Conservation (phyloP, 2,797 vertebrate species). For the Enoplosus armatus region DNA sequence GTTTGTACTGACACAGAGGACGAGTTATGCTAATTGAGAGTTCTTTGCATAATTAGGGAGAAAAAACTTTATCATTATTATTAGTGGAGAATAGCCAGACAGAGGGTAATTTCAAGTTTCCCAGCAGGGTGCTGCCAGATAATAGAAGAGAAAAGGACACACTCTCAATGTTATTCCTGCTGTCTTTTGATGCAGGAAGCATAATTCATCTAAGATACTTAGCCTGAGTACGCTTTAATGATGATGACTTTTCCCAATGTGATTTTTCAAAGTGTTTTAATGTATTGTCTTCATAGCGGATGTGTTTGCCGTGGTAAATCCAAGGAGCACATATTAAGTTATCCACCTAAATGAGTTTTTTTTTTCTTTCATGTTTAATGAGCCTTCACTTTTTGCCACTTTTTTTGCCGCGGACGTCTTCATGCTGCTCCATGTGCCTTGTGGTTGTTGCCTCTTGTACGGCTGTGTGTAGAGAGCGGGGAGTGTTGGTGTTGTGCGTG, state of each 20-base stretch:
- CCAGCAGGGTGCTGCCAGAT: conserved; percentile 84
- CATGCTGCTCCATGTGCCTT: conserved; percentile 7
- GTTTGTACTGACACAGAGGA: conserved; percentile 88
- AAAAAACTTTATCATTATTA: conserved; percentile 86
- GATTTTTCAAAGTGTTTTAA: conserved; percentile 85
- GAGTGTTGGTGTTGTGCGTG: conserved; percentile 19
- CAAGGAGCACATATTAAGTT: conserved; percentile 71
- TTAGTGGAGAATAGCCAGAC: conserved; percentile 86
- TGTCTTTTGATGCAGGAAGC: conserved; percentile 79
- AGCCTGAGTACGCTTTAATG: conserved; percentile 84
- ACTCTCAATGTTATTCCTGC: conserved; percentile 84
- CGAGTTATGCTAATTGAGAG: conserved; percentile 89
- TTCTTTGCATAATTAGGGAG: conserved; percentile 88
- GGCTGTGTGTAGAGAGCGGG: conserved; percentile 3
- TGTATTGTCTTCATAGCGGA: conserved; percentile 81
- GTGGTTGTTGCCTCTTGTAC: conserved; percentile 7
- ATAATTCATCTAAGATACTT: conserved; percentile 85
- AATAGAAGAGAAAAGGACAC: conserved; percentile 79
- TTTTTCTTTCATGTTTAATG: conserved; percentile 70
- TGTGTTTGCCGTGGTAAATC: conserved; percentile 82
- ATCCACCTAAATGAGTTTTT: conserved; percentile 67
- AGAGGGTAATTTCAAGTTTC: conserved; percentile 86
- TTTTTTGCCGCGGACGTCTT: conserved; percentile 24
- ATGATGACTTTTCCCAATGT: conserved; percentile 86
- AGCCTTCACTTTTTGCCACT: conserved; percentile 55